Conservation (phyloP, 2,888 invertebrate genomes). For the Melitaea athalia region DNA sequence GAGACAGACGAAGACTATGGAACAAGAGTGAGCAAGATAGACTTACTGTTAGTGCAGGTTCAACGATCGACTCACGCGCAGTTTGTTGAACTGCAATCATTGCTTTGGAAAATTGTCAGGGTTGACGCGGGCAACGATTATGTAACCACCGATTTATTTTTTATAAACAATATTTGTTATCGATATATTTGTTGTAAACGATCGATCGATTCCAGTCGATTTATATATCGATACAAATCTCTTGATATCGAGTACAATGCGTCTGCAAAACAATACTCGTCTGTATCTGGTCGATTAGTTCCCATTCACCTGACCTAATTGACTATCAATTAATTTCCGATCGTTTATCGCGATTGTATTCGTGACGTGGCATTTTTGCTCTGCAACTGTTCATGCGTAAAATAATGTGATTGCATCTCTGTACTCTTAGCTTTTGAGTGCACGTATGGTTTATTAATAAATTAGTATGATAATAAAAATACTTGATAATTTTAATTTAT, state of each 20-base stretch:
- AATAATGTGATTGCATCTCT: neutral
- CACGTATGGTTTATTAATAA: neutral
- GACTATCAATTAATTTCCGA: constrained; percentile 22
- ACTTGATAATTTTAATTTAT: too few relatives aligned
- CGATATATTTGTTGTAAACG: neutral
- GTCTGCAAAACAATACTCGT: neutral
- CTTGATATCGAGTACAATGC: neutral
- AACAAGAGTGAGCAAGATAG: constrained; percentile 58
- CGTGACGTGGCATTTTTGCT: constrained; percentile 7
- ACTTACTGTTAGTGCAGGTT: constrained; percentile 72
- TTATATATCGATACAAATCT: neutral
- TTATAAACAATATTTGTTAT: neutral
- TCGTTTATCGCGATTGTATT: constrained; percentile 10
- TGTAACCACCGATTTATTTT: neutral
- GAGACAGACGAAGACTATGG: constrained; percentile 48
- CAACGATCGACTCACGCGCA: constrained; percentile 79
- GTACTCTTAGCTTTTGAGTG: too few relatives aligned
- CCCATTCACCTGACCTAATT: constrained; percentile 18
- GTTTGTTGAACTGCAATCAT: constrained; percentile 81
- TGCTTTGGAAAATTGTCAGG: constrained; percentile 77
- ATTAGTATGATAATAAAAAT: too few relatives aligned
- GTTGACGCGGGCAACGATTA: constrained; percentile 45
- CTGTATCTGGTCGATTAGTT: constrained; percentile 5
- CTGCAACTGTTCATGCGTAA: constrained; percentile 6
- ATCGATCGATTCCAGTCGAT: neutral